Base-by-base conservation (phyloP, 2,797 vertebrate species). In the Notolepis coatsorum region DNA sequence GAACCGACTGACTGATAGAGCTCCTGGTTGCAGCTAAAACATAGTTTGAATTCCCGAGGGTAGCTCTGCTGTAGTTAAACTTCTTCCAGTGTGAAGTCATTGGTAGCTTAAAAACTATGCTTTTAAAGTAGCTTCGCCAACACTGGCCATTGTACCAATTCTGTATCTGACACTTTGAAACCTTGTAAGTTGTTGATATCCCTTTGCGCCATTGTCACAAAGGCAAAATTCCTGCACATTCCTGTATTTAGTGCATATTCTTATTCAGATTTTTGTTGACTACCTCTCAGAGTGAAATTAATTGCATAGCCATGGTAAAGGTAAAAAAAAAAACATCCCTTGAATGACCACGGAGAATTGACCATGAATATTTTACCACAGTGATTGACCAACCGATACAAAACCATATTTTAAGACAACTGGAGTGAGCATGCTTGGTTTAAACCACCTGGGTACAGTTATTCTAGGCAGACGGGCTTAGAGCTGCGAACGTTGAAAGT, bases 381-480 rank as follows among this genome's bases (percentile, higher is more conserved):
- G 21, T 24, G 21, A 37, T n/a, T n/a, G n/a, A 48, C 46, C 51
- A 53, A 65, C 2, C n/a, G 38, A 49, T 66, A 49, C 6, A 20
- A 45, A 28, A 45, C 53, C 12, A 43, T n/a, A 66, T 60, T 71
- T 70, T 45, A 70, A 78, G 47, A 71, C n/a, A 27, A 57, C 51
- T 62, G 62, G 61, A 76, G 64, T 61, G 41, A 70, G 49, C 45
- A 31, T 5, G n/a, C 61, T 72, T 42, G 60, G 38, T 68, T 68
- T 27, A 69, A 88, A 66, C 56, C 86, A 75, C 70, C 53, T 71
- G 82, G 74, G 86, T 24, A 61, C 50, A 63, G 74, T 66, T 83
- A 77, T 77, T 87, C 79, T 74, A 61, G 65, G 71, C 74, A 61
- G 77, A 53, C 47, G 18, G 51, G 80, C 42, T 21, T 15, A 43